Conservation (phyloP, 2,113 vertebrate species). For the Sialia sialis region DNA sequence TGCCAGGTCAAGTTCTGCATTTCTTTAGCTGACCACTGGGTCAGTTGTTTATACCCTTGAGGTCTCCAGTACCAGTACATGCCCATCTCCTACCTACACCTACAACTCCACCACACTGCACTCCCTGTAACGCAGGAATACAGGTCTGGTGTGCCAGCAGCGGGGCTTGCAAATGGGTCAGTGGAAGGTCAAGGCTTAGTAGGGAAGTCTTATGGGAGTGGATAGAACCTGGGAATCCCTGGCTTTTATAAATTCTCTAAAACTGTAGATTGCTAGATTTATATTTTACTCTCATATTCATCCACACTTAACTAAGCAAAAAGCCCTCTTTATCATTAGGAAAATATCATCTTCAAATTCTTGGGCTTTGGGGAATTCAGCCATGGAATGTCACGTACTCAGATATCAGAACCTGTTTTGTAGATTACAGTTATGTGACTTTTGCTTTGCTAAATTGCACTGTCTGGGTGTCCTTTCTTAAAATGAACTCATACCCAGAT, state of each 20-base stretch:
- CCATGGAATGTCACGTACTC: neutral
- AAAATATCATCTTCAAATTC: neutral
- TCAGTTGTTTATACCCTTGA: neutral
- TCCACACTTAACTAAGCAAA: neutral
- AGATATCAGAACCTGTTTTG: neutral
- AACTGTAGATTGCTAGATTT: neutral
- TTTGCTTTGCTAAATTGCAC: neutral
- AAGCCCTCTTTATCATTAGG: neutral
- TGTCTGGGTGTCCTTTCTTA: neutral
- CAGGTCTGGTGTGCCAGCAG: neutral
- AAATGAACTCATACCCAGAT: neutral
- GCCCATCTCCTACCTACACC: neutral
- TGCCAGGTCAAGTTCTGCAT: neutral
- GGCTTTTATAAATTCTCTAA: neutral
- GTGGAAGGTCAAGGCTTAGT: neutral
- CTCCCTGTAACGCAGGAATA: neutral
- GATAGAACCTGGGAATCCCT: neutral
- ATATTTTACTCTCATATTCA: neutral
- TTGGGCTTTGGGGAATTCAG: neutral
- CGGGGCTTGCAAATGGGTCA: neutral
- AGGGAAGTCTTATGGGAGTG: neutral
- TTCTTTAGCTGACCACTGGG: neutral
- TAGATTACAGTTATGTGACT: neutral
- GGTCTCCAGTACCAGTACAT: neutral
- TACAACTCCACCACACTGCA: neutral